A percentile compares a stretch with the other conserved stretches of the same genome.
Evolutionary conservation across 2,113 vertebrate species (phyloP).

Genomic region (Stegostoma tigrinum): DNA sequence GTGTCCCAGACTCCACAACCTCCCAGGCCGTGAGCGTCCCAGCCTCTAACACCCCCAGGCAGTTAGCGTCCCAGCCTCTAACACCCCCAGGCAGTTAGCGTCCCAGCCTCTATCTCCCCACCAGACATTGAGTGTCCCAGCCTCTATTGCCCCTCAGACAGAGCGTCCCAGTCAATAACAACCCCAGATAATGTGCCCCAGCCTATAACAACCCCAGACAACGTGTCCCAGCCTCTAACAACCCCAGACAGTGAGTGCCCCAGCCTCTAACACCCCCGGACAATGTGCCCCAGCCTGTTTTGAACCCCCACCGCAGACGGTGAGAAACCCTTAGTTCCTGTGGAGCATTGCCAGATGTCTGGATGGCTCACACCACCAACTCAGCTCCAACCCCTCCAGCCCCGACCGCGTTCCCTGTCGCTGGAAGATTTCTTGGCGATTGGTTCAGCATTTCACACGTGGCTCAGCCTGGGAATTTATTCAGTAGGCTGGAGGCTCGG

Average conservation of each 20-base stretch:
- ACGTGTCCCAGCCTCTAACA: background rate
- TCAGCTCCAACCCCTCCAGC: background rate
- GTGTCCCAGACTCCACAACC: background rate
- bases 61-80: background rate
- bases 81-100: too few species aligned
- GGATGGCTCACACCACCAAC: too few species aligned
- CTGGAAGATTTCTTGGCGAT: constrained; percentile 43
- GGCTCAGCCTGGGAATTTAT: constrained; percentile 38
- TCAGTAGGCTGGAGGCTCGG: background rate
- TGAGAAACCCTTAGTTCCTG: too few species aligned
- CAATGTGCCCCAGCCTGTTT: background rate
- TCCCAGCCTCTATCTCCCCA: too few species aligned
- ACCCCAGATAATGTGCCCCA: background rate
- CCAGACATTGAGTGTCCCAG: too few species aligned
- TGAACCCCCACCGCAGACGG: too few species aligned
- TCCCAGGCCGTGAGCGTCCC: background rate
- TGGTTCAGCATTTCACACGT: constrained; percentile 47
- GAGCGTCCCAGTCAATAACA: background rate
- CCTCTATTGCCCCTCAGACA: too few species aligned
- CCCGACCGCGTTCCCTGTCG: background rate
- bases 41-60: background rate
- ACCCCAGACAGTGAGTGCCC: too few species aligned
- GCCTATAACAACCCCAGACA: background rate
- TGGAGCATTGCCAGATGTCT: too few species aligned
- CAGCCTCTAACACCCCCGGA: background rate